Evolutionary conservation across 1,140 invertebrate genomes (phyloP).

Genomic region (Chironomus tepperi): DNA sequence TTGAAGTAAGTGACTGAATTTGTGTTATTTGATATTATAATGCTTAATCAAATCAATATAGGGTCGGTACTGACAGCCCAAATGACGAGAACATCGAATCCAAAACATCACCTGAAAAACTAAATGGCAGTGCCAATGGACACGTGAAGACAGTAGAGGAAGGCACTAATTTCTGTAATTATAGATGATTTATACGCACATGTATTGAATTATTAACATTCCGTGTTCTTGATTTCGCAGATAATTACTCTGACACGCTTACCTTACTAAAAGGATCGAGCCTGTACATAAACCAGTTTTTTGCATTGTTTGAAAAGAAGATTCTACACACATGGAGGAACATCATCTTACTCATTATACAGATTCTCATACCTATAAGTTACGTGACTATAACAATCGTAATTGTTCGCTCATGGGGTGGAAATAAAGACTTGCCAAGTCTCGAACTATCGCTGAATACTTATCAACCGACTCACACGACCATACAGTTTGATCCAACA

Average conservation of each 20-base stretch:
- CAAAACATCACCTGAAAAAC: conserved; percentile 20
- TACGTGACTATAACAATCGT: conserved; percentile 47
- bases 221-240: background rate
- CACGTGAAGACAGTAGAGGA: conserved; percentile 26
- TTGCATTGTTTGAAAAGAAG: conserved; percentile 50
- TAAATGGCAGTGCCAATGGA: conserved; percentile 26
- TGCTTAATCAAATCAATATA: conserved; percentile 31
- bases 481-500: background rate
- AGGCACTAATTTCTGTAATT: background rate
- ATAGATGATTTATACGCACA: too few relatives aligned
- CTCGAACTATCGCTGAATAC: conserved; percentile 35
- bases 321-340: conserved; percentile 43
- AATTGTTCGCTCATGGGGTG: conserved; percentile 42
- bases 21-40: conserved; percentile 26
- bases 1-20: conserved; percentile 65
- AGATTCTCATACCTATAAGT: conserved; percentile 45
- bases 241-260: background rate
- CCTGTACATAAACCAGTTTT: conserved; percentile 45
- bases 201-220: background rate
- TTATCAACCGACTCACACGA: conserved; percentile 27
- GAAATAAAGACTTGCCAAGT: conserved; percentile 40
- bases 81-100: background rate
- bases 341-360: conserved; percentile 44
- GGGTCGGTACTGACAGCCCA: conserved; percentile 41
- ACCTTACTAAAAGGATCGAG: conserved; percentile 31